These are phyloP conservation scores for Trissolcus brochymenae DNA, from an alignment of 2,888 invertebrate species.

Conservation along the genomic window DNA sequence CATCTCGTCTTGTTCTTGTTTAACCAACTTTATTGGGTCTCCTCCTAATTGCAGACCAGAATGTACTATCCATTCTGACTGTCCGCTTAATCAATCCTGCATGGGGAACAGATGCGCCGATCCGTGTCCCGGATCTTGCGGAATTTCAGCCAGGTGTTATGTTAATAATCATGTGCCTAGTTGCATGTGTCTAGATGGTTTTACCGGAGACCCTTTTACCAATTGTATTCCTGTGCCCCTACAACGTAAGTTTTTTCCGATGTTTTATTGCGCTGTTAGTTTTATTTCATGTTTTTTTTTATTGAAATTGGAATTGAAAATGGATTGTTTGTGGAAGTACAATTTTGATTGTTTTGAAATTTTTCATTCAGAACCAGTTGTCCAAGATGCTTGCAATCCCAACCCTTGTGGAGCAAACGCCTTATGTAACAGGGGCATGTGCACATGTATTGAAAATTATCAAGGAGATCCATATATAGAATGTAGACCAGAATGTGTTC, in stretches of 20 bases:
- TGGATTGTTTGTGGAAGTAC: background rate
- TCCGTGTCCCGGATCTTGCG: conserved; percentile 89
- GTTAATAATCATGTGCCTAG: conserved; percentile 89
- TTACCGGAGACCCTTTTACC: conserved; percentile 82
- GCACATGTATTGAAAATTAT: conserved; percentile 86
- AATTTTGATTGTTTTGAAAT: background rate
- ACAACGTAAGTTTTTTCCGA: conserved; percentile 21
- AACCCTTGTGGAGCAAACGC: conserved; percentile 87
- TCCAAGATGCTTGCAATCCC: conserved; percentile 79
- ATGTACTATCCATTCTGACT: conserved; percentile 86
- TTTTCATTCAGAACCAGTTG: conserved; percentile 12
- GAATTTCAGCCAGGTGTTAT: conserved; percentile 84
- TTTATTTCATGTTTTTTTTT: background rate
- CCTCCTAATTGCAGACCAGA: conserved; percentile 89
- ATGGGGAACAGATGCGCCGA: conserved; percentile 88
- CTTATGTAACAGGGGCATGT: conserved; percentile 84
- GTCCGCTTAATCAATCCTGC: conserved; percentile 85
- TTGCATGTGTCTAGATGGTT: conserved; percentile 84
- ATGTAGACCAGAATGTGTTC: conserved; percentile 87
- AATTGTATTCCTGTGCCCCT: conserved; percentile 77
- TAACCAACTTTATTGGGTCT: conserved; percentile 83
- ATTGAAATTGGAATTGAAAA: background rate
- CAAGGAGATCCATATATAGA: conserved; percentile 85
- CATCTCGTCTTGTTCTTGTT: conserved; percentile 80
- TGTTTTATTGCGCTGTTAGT: background rate